These are phyloP conservation scores for Reinhardtius hippoglossoides DNA, from an alignment of 2,113 vertebrate species.

Conservation along the genomic window DNA sequence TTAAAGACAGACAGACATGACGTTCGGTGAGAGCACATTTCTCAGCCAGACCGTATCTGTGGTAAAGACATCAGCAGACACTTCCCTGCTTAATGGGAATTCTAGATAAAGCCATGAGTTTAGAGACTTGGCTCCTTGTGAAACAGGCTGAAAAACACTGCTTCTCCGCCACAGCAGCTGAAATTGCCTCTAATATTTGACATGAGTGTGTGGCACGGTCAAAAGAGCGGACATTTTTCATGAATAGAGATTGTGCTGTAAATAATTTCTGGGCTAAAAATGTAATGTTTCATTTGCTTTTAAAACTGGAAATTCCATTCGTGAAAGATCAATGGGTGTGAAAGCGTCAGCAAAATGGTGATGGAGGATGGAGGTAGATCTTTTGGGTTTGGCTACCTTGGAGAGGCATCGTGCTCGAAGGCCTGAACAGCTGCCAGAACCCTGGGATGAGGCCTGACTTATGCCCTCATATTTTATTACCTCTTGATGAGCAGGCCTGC, in stretches of 20 bases:
- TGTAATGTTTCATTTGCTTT: constrained; percentile 17
- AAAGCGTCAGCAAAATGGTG: neutral
- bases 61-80: constrained; percentile 24
- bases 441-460: constrained; percentile 58
- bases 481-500: constrained; percentile 71
- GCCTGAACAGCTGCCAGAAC: constrained; percentile 61
- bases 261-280: constrained; percentile 5
- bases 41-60: constrained; percentile 22
- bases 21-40: constrained; percentile 52
- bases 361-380: constrained; percentile 17
- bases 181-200: neutral
- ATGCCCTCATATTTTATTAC: constrained; percentile 75
- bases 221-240: neutral
- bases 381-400: constrained; percentile 26
- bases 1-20: constrained; percentile 34
- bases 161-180: neutral
- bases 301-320: neutral
- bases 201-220: neutral
- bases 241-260: neutral
- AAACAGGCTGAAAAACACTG: constrained; percentile 6
- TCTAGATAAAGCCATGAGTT: constrained; percentile 40
- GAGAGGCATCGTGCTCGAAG: constrained; percentile 43
- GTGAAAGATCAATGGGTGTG: constrained; percentile 1
- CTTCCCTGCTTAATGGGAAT: constrained; percentile 22
- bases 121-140: constrained; percentile 6